Evolutionary conservation across 2,113 vertebrate species (phyloP).

Genomic region (Chaetodon trifascialis): DNA sequence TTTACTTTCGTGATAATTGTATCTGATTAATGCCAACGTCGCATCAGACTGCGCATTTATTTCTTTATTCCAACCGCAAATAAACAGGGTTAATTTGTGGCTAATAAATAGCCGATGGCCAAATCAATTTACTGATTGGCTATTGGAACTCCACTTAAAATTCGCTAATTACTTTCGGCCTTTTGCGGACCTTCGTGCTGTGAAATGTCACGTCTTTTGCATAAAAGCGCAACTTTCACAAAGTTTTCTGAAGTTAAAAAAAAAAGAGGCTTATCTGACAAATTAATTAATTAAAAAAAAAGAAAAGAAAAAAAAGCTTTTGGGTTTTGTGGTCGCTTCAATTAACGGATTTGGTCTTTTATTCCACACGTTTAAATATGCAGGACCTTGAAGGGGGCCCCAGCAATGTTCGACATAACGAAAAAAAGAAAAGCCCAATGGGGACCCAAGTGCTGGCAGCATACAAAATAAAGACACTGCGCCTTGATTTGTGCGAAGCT

Average conservation of each 20-base stretch:
- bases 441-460: constrained; percentile 44
- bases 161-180: neutral
- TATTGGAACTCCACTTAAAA: neutral
- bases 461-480: constrained; percentile 41
- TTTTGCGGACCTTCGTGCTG: neutral
- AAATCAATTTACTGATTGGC: constrained; percentile 21
- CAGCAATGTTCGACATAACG: constrained; percentile 43
- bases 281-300: constrained; percentile 2
- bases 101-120: neutral
- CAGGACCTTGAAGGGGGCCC: constrained; percentile 46
- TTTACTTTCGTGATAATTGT: neutral
- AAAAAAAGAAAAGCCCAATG: constrained; percentile 59
- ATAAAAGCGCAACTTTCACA: neutral
- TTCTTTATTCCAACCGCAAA: neutral
- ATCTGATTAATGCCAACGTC: neutral
- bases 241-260: constrained; percentile 12
- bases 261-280: constrained; percentile 36
- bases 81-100: neutral
- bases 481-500: constrained; percentile 16
- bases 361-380: constrained; percentile 58
- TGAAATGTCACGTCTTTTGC: neutral
- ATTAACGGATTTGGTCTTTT: constrained; percentile 48
- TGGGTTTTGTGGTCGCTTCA: too few species aligned
- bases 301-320: neutral
- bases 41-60: neutral